phyloP scores from a whole-genome alignment of 2,888 invertebrate species.

The Camponotus fellah region DNA sequence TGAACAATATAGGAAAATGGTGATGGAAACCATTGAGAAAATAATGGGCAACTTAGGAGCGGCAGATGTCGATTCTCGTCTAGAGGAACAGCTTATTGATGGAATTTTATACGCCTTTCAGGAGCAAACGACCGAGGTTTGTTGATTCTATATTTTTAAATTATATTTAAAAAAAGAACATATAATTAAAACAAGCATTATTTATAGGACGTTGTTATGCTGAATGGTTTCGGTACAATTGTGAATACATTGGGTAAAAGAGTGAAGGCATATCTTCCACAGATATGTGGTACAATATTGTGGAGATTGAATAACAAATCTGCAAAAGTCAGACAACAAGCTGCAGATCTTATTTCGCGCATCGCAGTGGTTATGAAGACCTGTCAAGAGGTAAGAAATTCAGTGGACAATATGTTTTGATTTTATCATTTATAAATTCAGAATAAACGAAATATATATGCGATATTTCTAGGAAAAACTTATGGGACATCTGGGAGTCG shows the following conservation, averaged over 20 bases:
- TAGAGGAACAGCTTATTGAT: constrained; percentile 99
- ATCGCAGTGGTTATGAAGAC: constrained; percentile 99
- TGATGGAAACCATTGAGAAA: constrained; percentile 99
- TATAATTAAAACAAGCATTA: constrained; percentile 21
- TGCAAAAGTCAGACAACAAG: constrained; percentile 99
- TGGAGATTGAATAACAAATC: constrained; percentile 99
- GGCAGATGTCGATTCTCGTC: constrained; percentile 98
- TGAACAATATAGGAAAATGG: constrained; percentile 99
- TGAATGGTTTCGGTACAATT: constrained; percentile 99
- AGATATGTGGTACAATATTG: constrained; percentile 99
- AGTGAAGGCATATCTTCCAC: constrained; percentile 99
- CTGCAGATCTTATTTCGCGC: constrained; percentile 99
- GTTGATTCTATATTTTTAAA: neutral
- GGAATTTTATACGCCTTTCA: constrained; percentile 99
- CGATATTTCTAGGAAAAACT: constrained; percentile 92
- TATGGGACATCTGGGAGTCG: constrained; percentile 99
- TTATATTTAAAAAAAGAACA: neutral
- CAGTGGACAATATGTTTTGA: neutral
- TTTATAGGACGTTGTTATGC: constrained; percentile 97
- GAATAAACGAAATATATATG: constrained; percentile 25
- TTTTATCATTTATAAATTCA: constrained; percentile 13
- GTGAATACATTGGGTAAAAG: constrained; percentile 99
- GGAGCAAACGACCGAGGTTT: constrained; percentile 99
- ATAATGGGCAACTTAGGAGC: constrained; percentile 99
- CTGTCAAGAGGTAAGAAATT: constrained; percentile 94